Evolutionary conservation across 23 tunicate genomes (phyloP), one percentile per base, ranked within the genome.

Genomic region (Styela clava): DNA sequence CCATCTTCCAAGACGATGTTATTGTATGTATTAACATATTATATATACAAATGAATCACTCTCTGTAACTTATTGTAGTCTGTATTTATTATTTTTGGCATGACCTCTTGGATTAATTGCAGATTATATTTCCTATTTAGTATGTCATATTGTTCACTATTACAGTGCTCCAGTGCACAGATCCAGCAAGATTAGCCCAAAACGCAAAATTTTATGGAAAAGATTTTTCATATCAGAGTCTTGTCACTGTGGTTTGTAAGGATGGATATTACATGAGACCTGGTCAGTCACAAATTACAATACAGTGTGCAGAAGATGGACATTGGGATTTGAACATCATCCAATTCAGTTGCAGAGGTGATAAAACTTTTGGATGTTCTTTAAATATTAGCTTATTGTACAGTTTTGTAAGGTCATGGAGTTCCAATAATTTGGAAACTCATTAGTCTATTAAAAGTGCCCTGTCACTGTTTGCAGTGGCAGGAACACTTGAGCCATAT

Each of bases 261-360:
- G 2, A 63, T 16, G 95, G 95, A 0, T 89, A 85, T 69, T 36
- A 69, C 24, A 85, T 85, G 27, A 27, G 68, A 24, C 89, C 89
- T 25, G 81, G 82, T 25, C 23, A 27, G 44, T 34, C 79, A n/a
- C 85, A 81, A 26, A 67, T 34, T 1, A 74, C 83, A 0, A 74
- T 89, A 22, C 69, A 78, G 26, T 89, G 95, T 62, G 16, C 44
- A 18, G 73, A 62, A 2, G 61, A 24, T 52, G 95, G 89, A 51
- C 9, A 79, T 22, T 89, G 95, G 95, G 73, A 81, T 56, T 1
- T 68, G 22, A 24, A 19, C 19, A 21, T 78, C 30, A 85, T 62
- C 2, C 71, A 84, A 20, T 74, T 84, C 64, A 79, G 85, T 28
- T 89, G 94, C 35, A 73, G 44, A 79, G 56, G 94, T 88, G 21